phyloP scores from a whole-genome alignment of 2,113 vertebrate species.

The Emydocephalus ijimae region DNA sequence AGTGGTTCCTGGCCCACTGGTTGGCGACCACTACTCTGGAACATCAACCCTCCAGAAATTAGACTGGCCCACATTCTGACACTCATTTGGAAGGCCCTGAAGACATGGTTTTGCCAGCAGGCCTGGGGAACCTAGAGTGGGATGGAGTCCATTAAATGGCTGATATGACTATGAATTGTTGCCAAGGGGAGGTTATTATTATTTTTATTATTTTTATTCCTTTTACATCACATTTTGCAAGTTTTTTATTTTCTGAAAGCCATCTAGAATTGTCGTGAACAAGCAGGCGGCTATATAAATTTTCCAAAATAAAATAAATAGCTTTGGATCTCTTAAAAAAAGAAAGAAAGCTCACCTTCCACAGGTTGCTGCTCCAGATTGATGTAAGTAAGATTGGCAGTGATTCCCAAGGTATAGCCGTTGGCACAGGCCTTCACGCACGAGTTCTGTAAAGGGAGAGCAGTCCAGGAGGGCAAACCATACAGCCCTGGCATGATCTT shows the following conservation, averaged over 20 bases:
- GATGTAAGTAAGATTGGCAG: conserved; percentile 81
- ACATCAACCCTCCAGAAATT: neutral
- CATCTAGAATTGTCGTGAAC: neutral
- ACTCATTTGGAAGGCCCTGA: neutral
- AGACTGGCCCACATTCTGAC: neutral
- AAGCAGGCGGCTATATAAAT: neutral
- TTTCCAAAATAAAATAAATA: neutral
- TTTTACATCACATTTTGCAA: no score
- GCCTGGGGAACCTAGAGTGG: neutral
- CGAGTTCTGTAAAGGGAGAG: conserved; percentile 87
- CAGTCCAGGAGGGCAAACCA: conserved; percentile 83
- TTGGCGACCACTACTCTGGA: neutral
- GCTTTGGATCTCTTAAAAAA: fast-evolving
- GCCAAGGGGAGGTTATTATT: neutral
- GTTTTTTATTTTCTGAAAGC: neutral
- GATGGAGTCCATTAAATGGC: neutral
- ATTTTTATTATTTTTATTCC: neutral
- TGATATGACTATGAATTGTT: neutral
- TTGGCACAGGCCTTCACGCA: conserved; percentile 88
- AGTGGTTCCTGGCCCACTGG: no score
- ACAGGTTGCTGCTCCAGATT: conserved; percentile 82
- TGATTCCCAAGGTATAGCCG: conserved; percentile 86
- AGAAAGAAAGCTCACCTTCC: conserved; percentile 76
- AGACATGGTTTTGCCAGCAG: neutral
- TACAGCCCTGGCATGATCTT: conserved; percentile 89